Percentiles rank a stretch among this genome's conserved stretches.
Conservation (phyloP, 2,888 invertebrate genomes). For the Nymphalis polychloros region DNA sequence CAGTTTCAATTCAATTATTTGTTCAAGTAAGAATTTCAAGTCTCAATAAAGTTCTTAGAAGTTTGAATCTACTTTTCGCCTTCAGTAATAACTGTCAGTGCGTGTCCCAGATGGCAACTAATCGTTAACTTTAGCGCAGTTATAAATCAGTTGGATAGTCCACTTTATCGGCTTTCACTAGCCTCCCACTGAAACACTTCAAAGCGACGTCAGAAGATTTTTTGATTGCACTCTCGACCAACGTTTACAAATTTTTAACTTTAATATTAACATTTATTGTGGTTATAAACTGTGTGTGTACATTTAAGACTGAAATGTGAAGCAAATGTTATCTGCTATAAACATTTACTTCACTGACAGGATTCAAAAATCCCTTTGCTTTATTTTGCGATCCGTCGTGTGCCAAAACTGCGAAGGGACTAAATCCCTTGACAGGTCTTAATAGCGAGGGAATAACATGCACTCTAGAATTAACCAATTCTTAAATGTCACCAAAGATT, state of each 20-base stretch:
- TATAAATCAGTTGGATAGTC: slow-evolving; percentile 72
- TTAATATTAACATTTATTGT: slow-evolving; percentile 24
- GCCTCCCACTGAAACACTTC: slow-evolving; percentile 60
- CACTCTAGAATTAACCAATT: not conserved
- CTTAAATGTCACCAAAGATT: not conserved
- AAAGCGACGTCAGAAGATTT: slow-evolving; percentile 61
- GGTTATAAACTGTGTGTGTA: not conserved
- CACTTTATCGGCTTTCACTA: slow-evolving; percentile 63
- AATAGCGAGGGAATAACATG: slow-evolving; percentile 14
- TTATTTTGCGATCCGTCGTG: slow-evolving; percentile 16
- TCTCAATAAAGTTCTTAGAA: slow-evolving; percentile 52
- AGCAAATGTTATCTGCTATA: slow-evolving; percentile 7
- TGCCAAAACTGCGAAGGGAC: slow-evolving; percentile 25
- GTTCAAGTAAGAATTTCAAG: slow-evolving; percentile 34
- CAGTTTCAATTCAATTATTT: not conserved
- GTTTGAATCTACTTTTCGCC: slow-evolving; percentile 46
- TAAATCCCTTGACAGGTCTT: slow-evolving; percentile 26
- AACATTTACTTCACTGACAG: slow-evolving; percentile 19
- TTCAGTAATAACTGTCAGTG: slow-evolving; percentile 58
- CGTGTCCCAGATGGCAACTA: slow-evolving; percentile 66
- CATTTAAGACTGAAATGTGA: not conserved
- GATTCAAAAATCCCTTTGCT: slow-evolving; percentile 27
- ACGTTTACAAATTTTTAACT: slow-evolving; percentile 48
- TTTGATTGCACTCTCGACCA: slow-evolving; percentile 65
- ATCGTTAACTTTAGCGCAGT: slow-evolving; percentile 71